Conservation (phyloP, 2,888 invertebrate species). For the Agapostemon virescens region DNA sequence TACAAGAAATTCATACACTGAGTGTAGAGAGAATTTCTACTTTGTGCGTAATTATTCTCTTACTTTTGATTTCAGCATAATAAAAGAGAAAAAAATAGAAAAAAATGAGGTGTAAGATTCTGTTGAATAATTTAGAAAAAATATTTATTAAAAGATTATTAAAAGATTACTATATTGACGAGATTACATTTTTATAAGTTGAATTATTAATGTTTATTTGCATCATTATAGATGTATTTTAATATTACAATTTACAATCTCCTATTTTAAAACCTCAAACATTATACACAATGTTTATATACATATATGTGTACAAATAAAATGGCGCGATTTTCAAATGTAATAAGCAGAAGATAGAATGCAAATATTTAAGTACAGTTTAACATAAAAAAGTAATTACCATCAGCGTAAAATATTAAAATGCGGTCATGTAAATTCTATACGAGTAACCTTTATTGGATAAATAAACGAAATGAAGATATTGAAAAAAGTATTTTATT, state of each 20-base stretch:
- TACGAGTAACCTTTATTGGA: neutral
- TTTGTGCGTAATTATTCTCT: too few species aligned
- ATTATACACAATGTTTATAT: neutral
- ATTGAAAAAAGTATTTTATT: conserved; percentile 68
- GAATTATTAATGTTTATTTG: neutral
- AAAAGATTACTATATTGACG: neutral
- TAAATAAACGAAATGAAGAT: conserved; percentile 26
- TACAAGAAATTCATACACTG: too few species aligned
- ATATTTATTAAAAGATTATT: too few species aligned
- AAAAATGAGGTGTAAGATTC: too few species aligned
- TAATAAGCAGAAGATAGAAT: neutral
- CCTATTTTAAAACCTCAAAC: neutral
- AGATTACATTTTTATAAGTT: neutral
- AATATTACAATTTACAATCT: neutral
- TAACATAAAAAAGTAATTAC: neutral
- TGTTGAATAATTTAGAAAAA: too few species aligned
- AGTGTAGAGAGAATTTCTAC: too few species aligned
- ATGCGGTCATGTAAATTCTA: neutral
- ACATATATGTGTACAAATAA: neutral
- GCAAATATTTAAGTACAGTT: neutral
- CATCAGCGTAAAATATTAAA: neutral
- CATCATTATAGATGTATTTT: neutral
- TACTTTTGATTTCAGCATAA: too few species aligned
- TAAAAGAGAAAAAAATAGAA: too few species aligned
- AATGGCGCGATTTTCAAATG: neutral